phyloP scores from a whole-genome alignment of 2,797 vertebrate species.

The Channa striata region DNA sequence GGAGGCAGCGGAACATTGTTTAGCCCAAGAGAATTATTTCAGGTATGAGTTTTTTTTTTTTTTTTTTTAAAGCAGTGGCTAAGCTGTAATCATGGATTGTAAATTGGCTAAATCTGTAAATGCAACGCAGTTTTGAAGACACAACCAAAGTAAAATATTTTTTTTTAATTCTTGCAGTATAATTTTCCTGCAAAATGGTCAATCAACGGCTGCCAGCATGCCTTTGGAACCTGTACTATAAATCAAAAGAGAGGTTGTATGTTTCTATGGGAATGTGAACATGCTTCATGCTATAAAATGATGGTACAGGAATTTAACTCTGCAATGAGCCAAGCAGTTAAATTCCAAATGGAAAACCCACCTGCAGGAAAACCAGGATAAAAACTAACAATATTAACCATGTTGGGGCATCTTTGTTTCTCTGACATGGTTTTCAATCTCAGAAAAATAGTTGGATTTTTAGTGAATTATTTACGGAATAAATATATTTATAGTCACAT shows the following conservation, averaged over 20 bases:
- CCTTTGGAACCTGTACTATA: constrained; percentile 1
- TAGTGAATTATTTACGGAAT: not conserved
- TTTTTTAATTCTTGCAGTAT: constrained; percentile 1
- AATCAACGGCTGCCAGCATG: constrained; percentile 1
- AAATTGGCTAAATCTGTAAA: constrained; percentile 12
- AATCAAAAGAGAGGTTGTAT: constrained; percentile 1
- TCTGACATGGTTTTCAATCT: not conserved
- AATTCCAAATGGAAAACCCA: not conserved
- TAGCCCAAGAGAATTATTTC: constrained; percentile 11
- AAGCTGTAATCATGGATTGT: constrained; percentile 6
- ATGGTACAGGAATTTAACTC: constrained; percentile 8
- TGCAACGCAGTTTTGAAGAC: too few species aligned
- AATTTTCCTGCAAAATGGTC: constrained; percentile 16
- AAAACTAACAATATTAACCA: too few species aligned
- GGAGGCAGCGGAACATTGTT: constrained; percentile 6
- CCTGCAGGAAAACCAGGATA: too few species aligned
- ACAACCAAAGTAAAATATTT: too few species aligned
- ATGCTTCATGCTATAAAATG: constrained; percentile 2
- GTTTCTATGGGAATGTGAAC: not conserved
- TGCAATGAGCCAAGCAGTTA: not conserved
- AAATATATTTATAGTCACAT: too few species aligned
- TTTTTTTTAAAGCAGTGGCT: constrained; percentile 17
- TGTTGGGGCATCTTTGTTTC: not conserved
- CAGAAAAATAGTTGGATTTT: not conserved
- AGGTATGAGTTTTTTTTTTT: constrained; percentile 6